Base-by-base conservation (phyloP, 2,888 invertebrate genomes). In the Lissocephala sabroskyi region DNA sequence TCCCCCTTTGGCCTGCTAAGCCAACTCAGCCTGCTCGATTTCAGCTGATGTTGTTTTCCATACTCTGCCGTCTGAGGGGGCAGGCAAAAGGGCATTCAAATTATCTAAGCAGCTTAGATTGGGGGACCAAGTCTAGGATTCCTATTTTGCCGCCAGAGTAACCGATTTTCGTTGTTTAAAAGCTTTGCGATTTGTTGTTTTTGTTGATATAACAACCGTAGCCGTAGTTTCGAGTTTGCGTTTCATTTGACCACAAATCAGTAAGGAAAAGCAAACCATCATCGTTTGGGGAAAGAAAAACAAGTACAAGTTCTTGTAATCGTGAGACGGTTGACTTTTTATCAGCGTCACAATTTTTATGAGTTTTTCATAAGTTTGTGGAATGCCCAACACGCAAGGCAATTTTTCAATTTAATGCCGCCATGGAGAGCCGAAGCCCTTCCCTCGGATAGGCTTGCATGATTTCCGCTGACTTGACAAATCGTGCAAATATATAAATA, bases 391-490 rank as follows among this genome's bases (percentile, higher is more conserved):
- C 79, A 78, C 76, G 78, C 78, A 73, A 76, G 67, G 75, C 60
- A 79, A 78, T 79, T 76, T 78, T 78, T 78, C 78, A 79, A 70
- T 67, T 78, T 74, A 57, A 54, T 66, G 11, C 39, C 42, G 40
- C n/a, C 37, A 45, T n/a, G n/a, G n/a, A n/a, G n/a, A 45, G 71
- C 59, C 43, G 33, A 44, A 29, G 30, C 13, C 30, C 41, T 18
- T 32, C 13, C 35, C 14, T 35, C 67, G 60, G 71, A 70, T 65
- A 62, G 68, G 62, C 71, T 70, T 56, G 67, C 75, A 73, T 77
- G 79, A 77, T 75, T 80, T 80, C 73, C 75, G 73, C 77, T 78
- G 78, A 79, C 75, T 78, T 80, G 74, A 73, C 73, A 73, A 73
- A 76, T 76, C 76, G 71, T 73, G 73, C 66, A 56, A 59, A 62